These are phyloP conservation scores for Pachycephus smyrnensis DNA, from an alignment of 2,888 invertebrate genomes.

Conservation along the genomic window DNA sequence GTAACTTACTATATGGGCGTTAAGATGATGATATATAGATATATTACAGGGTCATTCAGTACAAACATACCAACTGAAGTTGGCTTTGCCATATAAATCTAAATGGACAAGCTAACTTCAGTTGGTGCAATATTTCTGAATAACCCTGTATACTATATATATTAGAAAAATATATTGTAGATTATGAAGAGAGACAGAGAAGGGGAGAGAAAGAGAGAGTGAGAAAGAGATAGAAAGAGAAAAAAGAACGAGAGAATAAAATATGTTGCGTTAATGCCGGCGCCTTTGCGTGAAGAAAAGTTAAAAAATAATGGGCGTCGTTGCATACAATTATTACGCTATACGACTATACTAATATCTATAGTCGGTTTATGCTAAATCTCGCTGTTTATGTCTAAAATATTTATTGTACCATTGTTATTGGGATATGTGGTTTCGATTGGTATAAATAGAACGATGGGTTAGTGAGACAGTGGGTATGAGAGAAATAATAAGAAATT, in stretches of 20 bases:
- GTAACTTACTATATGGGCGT: background rate
- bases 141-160: background rate
- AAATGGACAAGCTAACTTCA: background rate
- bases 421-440: constrained; percentile 33
- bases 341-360: background rate
- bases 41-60: background rate
- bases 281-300: background rate
- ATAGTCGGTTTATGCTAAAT: constrained; percentile 15
- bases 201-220: background rate
- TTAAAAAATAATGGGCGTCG: background rate
- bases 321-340: background rate
- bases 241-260: background rate
- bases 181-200: background rate
- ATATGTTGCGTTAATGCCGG: background rate
- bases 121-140: background rate
- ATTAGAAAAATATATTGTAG: background rate
- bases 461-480: background rate
- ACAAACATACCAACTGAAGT: background rate
- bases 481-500: constrained; percentile 6
- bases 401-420: constrained; percentile 36
- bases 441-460: background rate
- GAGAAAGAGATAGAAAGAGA: background rate
- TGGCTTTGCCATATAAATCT: background rate
- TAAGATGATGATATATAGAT: background rate
- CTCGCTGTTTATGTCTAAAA: constrained; percentile 41